Evolutionary conservation across 2,888 invertebrate species (phyloP), one percentile per base, ranked within the genome.

Genomic region (Sesamia inferens): DNA sequence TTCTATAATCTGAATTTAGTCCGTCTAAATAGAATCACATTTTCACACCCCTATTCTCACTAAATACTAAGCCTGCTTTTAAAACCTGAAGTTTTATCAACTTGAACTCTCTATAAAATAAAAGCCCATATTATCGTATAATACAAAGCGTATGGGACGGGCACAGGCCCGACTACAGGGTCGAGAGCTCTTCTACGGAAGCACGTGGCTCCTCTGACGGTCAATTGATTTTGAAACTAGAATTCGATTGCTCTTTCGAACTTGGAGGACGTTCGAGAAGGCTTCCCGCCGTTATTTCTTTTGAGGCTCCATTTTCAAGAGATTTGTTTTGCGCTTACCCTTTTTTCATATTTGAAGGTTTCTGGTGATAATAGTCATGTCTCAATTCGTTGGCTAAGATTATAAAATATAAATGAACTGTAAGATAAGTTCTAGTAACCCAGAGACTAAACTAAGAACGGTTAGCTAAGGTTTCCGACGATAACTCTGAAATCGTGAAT

Each of bases 201-300:
- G 79, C 85, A 81, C 86, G 86, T 79, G 79, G 79, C 78, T 81
- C 76, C 64, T 79, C 68, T 78, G 85, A 81, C 84, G 90, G 90
- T 89, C 90, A 87, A 90, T 90, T 90, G 90, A 90, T 89, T 90
- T 90, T 88, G 88, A 90, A 90, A 90, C 90, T 90, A 90, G 90
- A 87, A 83, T 83, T 77, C 81, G 80, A 89, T 88, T 84, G 88
- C 85, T 85, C 84, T 87, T 87, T 84, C 71, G 82, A 86, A 87
- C 85, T 87, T 73, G n/a, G 68, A 89, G 83, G 67, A 79, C 74
- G 51, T 84, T 86, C 68, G 76, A 87, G 86, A 74, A 79, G 75
- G 61, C 76, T 83, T 79, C 68, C 68, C 74, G n/a, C 77, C 81
- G 75, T 86, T 87, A 83, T 86, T 88, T 88, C 84, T 76, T 81